Base-by-base conservation (phyloP, 1,140 invertebrate genomes). In the Vollenhovia emeryi region DNA sequence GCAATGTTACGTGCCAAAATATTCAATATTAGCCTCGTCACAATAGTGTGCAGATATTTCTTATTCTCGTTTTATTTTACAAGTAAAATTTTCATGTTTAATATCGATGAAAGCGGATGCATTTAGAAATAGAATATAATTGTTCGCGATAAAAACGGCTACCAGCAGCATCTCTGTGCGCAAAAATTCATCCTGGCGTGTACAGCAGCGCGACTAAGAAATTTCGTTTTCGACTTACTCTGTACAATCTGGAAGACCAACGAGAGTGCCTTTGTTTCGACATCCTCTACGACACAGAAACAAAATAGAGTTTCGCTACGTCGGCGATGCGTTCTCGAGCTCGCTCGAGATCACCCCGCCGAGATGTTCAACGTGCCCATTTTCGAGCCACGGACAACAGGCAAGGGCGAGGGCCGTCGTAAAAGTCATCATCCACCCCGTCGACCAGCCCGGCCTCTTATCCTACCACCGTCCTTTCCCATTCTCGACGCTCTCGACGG, bases 381-480 rank as follows among this genome's bases (percentile, higher is more conserved):
- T 89, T 89, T 80, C 82, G 68, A 60, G 30, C 40, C 50, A 21
- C 59, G 64, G 73, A 87, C 69, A 80, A 59, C 60, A 24, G 15
- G n/a, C 36, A 50, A 69, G 55, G 78, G 71, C 69, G 85, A 88
- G 87, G 87, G 50, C 62, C 75, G 78, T 73, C 80, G 57, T 86
- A 90, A 91, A 90, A 83, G 86, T 91, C 84, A 89, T 91, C 79
- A 45, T 52, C 85, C 9, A 45, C 68, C 66, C 45, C 79, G 18
- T 40, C 71, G 60, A 24, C 75, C 60, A 48, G 85, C 68, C 18
- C 55, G 43, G 30, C 36, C 71, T 84, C 71, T 50, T 84, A 75
- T 52, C 15, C 71, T 40, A 43, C 78, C 64, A 43, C 27, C 18
- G 73, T 74, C 27, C 52, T 74, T 78, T 75, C 55, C 50, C 30